Percentiles rank a stretch among this genome's conserved stretches.
Conservation (phyloP, 1,140 invertebrate genomes). For the Sarcophaga bullata region DNA sequence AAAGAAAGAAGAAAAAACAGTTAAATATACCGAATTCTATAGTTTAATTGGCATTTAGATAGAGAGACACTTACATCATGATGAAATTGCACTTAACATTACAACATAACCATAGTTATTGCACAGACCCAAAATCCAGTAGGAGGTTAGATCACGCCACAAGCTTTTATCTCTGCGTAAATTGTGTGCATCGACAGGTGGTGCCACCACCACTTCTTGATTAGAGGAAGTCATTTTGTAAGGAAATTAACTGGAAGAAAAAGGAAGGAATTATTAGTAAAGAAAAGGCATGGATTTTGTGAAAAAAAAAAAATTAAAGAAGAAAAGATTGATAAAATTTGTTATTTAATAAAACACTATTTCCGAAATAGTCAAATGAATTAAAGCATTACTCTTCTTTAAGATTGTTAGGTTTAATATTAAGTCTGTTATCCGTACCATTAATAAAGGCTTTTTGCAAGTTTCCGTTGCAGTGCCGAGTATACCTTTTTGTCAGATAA, state of each 20-base stretch:
- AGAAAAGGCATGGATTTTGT: too few species aligned
- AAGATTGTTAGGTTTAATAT: too few species aligned
- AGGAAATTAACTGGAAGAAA: neutral
- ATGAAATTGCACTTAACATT: slow-evolving; percentile 77
- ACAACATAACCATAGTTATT: slow-evolving; percentile 93
- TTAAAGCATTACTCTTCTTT: too few species aligned
- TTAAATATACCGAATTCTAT: too few species aligned
- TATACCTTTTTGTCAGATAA: too few species aligned
- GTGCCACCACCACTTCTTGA: slow-evolving; percentile 57
- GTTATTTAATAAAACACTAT: too few species aligned
- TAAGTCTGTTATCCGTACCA: too few species aligned
- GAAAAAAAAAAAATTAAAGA: too few species aligned
- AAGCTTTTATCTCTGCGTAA: slow-evolving; percentile 52
- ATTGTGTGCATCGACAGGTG: slow-evolving; percentile 50
- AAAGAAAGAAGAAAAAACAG: neutral
- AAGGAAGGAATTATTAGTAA: neutral
- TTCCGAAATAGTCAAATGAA: neutral
- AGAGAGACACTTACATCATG: slow-evolving; percentile 49
- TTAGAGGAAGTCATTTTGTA: slow-evolving; percentile 35
- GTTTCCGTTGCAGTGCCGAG: too few species aligned
- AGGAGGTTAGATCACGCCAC: slow-evolving; percentile 72
- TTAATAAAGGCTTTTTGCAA: too few species aligned
- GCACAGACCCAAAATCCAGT: slow-evolving; percentile 85
- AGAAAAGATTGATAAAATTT: too few species aligned
- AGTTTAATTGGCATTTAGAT: too few species aligned